Conservation (phyloP, 1,140 invertebrate species). For the Heterodera schachtii region DNA sequence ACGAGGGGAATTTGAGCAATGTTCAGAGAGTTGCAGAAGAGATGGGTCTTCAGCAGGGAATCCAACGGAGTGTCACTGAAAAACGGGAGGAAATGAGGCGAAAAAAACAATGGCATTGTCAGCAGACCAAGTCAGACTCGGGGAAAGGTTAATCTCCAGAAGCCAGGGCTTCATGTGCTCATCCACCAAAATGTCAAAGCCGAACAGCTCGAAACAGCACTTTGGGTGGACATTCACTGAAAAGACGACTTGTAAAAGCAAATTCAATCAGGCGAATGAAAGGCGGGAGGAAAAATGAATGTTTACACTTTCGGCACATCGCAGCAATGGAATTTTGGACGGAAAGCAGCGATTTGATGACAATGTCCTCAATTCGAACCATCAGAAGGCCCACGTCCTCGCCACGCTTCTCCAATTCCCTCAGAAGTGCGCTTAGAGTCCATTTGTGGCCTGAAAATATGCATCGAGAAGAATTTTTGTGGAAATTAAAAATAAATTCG, state of each 20-base stretch:
- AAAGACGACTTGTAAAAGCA: background rate
- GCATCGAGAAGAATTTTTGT: no score
- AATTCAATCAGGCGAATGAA: background rate
- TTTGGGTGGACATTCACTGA: conserved; percentile 68
- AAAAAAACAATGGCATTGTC: background rate
- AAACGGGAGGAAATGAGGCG: conserved; percentile 15
- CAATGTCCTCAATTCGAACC: conserved; percentile 70
- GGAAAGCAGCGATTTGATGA: conserved; percentile 70
- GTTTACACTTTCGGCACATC: conserved; percentile 26
- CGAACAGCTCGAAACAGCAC: conserved; percentile 82
- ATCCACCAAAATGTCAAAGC: conserved; percentile 92
- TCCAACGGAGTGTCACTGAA: conserved; percentile 69
- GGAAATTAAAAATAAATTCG: no score
- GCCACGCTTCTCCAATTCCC: conserved; percentile 67
- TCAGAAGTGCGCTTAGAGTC: conserved; percentile 69
- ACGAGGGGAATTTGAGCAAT: conserved; percentile 66
- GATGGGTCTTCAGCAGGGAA: conserved; percentile 68
- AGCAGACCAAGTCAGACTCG: conserved; percentile 73
- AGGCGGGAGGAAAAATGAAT: no score
- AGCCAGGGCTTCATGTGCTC: conserved; percentile 87
- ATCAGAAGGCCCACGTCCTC: conserved; percentile 69
- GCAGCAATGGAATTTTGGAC: conserved; percentile 66
- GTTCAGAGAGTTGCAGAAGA: conserved; percentile 69
- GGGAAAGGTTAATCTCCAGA: conserved; percentile 86
- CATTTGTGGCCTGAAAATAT: conserved; percentile 66